phyloP scores from a whole-genome alignment of 1,140 invertebrate genomes.

The Trialeurodes vaporariorum region DNA sequence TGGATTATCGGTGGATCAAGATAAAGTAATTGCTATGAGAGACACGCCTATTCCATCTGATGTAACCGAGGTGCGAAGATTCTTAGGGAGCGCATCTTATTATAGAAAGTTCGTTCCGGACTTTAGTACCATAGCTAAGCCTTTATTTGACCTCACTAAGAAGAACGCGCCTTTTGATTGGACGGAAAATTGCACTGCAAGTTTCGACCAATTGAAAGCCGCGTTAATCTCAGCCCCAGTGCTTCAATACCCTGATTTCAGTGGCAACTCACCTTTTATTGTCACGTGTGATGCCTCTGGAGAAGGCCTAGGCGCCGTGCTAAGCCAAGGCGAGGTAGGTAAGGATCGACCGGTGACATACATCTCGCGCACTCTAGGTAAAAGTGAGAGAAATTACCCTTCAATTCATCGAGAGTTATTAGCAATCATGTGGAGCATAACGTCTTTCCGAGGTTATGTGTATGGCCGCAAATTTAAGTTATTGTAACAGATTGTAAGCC shows the following conservation, averaged over 20 bases:
- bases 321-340: neutral
- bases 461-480: neutral
- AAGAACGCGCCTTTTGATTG: slow-evolving; percentile 22
- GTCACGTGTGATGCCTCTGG: neutral
- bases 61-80: slow-evolving; percentile 31
- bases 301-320: neutral
- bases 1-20: slow-evolving; percentile 30
- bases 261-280: neutral
- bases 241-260: neutral
- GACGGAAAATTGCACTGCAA: neutral
- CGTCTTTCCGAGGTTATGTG: neutral
- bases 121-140: slow-evolving; percentile 30
- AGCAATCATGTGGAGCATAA: neutral
- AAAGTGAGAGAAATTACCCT: neutral
- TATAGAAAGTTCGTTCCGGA: slow-evolving; percentile 34
- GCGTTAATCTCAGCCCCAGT: neutral
- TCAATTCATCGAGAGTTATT: neutral
- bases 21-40: slow-evolving; percentile 31
- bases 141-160: slow-evolving; percentile 31
- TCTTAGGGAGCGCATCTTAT: slow-evolving; percentile 35
- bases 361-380: neutral
- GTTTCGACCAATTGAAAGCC: slow-evolving; percentile 12
- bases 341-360: neutral
- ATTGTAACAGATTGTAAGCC: neutral
- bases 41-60: slow-evolving; percentile 29